Base-by-base conservation (phyloP, 2,888 invertebrate genomes). In the Drosophila helvetica region DNA sequence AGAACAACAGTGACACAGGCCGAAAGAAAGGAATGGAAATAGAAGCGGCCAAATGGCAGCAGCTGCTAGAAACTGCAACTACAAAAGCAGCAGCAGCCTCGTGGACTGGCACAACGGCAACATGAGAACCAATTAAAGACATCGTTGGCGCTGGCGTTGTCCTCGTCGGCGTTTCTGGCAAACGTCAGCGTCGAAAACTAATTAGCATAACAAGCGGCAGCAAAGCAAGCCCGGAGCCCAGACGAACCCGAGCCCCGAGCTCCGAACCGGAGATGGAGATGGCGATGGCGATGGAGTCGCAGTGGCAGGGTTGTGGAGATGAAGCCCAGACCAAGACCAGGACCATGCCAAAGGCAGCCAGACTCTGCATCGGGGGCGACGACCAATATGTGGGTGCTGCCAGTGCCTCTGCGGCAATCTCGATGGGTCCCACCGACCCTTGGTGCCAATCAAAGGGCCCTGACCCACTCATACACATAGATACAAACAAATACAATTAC, bases 91-190 rank as follows among this genome's bases (percentile, higher is more conserved):
- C 12, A 30, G 22, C 22, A 50, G 62, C 10, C 47, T 54, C 69
- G 51, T 74, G 61, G 71, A 59, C 51, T 54, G 53, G 55, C 48
- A 77, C 74, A 60, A 67, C 73, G 70, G 84, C 72, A 90, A 90
- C 86, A 90, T 89, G 89, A 90, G 90, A 90, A 86, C 90, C 90
- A 90, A 90, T 90, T 90, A 90, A 88, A 90, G 86, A 88, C 80
- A 84, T 84, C 87, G 80, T 86, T 77, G 81, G 76, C 47, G 48
- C 64, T 33, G 64, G 22, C 33, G 54, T 54, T 33, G 70, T 65
- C 65, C 79, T 66, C 82, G 75, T 59, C 80, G 86, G 70, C 79
- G 74, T 80, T 38, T 64, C 56, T 89, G 89, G 88, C 83, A 83
- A 84, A 86, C 84, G 88, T 89, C 88, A 89, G 88, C 86, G 89